Conservation (phyloP, 2,888 invertebrate genomes). For the Cyclophora albipunctata region DNA sequence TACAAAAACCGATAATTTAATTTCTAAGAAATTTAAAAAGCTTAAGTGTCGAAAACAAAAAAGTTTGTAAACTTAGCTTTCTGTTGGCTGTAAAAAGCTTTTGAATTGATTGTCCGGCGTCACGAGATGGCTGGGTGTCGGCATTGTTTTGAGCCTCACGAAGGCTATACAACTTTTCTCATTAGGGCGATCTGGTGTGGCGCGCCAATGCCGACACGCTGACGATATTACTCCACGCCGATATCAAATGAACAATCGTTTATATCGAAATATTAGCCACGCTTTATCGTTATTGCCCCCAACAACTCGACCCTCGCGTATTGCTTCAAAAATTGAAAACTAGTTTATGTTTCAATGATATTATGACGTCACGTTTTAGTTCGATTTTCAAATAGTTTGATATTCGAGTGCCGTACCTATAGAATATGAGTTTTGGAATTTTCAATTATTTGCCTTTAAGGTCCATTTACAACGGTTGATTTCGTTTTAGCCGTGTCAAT, state of each 20-base stretch:
- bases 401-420: no score
- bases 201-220: constrained; percentile 44
- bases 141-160: constrained; percentile 57
- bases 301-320: no score
- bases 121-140: constrained; percentile 59
- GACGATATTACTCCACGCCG: constrained; percentile 34
- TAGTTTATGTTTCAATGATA: no score
- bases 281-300: no score
- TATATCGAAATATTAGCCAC: neutral
- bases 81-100: constrained; percentile 50
- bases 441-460: no score
- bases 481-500: no score
- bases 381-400: no score
- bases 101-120: constrained; percentile 66
- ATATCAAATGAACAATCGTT: constrained; percentile 31
- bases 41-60: constrained; percentile 39
- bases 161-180: constrained; percentile 66
- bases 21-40: constrained; percentile 37
- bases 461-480: no score
- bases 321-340: neutral
- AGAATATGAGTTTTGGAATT: no score
- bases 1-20: constrained; percentile 34
- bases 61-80: constrained; percentile 37
- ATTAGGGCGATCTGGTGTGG: constrained; percentile 63
- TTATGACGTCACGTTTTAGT: no score